phyloP scores from a whole-genome alignment of 30 jellyfish, hydroid and myxozoan species.

The Euphysa ruthae region DNA sequence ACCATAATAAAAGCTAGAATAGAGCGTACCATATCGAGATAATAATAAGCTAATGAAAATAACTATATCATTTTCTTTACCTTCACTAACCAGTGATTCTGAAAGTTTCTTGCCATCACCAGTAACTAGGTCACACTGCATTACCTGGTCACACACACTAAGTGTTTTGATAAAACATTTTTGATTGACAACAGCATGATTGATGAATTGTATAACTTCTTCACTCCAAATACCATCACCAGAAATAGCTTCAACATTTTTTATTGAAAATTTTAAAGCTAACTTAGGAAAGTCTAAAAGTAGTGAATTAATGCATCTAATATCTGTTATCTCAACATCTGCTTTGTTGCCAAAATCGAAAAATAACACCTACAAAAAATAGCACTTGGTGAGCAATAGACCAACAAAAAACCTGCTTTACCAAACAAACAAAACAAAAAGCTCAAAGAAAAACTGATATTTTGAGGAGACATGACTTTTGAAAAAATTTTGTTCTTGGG shows the following conservation, averaged over 20 bases:
- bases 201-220: constrained; percentile 2
- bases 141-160: neutral
- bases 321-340: constrained; percentile 14
- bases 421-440: no score
- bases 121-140: constrained; percentile 18
- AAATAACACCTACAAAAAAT: constrained; percentile 20
- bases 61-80: no score
- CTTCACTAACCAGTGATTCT: neutral
- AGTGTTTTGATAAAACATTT: neutral
- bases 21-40: no score
- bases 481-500: no score
- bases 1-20: no score
- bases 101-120: neutral
- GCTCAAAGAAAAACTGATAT: no score
- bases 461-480: no score
- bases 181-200: neutral
- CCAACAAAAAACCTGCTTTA: no score
- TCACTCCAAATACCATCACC: constrained; percentile 6
- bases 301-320: constrained; percentile 8
- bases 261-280: constrained; percentile 5
- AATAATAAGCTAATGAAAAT: no score
- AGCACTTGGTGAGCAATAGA: no score
- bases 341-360: constrained; percentile 31
- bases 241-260: neutral
- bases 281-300: constrained; percentile 7